Conservation (phyloP, 1,140 invertebrate genomes). For the Drosophila sp. region DNA sequence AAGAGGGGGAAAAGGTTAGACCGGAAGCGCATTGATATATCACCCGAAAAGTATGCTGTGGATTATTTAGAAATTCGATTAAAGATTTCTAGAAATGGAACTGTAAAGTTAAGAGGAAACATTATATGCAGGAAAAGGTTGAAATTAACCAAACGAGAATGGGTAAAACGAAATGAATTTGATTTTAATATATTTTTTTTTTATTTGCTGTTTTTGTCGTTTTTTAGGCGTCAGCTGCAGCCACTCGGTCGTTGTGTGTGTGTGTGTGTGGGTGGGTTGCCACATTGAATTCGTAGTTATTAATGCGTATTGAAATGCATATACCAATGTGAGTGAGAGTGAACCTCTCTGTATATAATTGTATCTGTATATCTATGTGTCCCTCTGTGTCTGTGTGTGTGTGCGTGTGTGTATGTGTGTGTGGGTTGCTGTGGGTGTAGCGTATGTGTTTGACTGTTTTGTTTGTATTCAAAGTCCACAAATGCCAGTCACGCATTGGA, state of each 20-base stretch:
- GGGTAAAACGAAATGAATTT: constrained; percentile 62
- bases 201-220: constrained; percentile 60
- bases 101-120: constrained; percentile 9
- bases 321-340: constrained; percentile 50
- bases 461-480: constrained; percentile 78
- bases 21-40: neutral
- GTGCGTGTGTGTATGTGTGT: constrained; percentile 23
- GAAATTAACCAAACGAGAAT: constrained; percentile 70
- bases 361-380: constrained; percentile 22
- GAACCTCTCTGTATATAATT: constrained; percentile 24
- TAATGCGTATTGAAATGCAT: constrained; percentile 77
- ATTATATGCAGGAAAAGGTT: constrained; percentile 29
- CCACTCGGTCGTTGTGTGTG: constrained; percentile 33
- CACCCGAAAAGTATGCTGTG: constrained; percentile 19
- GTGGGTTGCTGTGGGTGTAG: neutral
- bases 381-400: constrained; percentile 13
- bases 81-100: constrained; percentile 8
- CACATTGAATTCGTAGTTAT: constrained; percentile 79
- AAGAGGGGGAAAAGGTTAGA: neutral
- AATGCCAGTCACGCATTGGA: constrained; percentile 75
- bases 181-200: constrained; percentile 62
- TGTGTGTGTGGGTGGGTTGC: constrained; percentile 38
- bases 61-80: neutral
- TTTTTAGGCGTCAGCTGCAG: constrained; percentile 74
- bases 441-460: constrained; percentile 55